Percentiles rank a stretch among this genome's conserved stretches.
Evolutionary conservation across 2,797 vertebrate genomes (phyloP).

Genomic region (Salarias fasciatus): DNA sequence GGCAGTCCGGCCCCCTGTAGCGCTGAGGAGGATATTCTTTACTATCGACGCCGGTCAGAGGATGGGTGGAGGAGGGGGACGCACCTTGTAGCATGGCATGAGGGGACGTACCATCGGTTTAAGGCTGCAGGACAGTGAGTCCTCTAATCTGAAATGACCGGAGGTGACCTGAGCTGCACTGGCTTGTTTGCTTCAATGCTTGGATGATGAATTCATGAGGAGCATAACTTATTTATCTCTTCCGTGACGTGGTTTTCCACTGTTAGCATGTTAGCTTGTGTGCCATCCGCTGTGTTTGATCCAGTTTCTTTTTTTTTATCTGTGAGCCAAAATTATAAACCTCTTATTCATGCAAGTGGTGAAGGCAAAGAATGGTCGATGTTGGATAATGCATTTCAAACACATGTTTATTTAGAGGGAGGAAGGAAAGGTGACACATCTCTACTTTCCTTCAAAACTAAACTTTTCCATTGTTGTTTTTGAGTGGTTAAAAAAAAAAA

Average conservation of each 20-base stretch:
- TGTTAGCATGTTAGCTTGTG: too few relatives aligned
- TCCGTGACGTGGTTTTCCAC: too few relatives aligned
- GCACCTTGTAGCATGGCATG: constrained; percentile 20
- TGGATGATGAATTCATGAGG: too few relatives aligned
- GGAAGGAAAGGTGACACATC: neutral
- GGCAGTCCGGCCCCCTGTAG: too few relatives aligned
- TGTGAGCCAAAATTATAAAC: neutral
- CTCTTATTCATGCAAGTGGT: neutral
- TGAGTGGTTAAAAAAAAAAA: constrained; percentile 13
- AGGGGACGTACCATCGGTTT: constrained; percentile 21
- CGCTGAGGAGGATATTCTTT: too few relatives aligned
- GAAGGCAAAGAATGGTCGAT: neutral
- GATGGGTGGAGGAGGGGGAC: neutral
- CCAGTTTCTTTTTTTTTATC: too few relatives aligned
- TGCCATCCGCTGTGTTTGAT: neutral
- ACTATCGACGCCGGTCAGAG: neutral
- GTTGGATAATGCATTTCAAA: too few relatives aligned
- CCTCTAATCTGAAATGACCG: constrained; percentile 6
- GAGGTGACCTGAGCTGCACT: too few relatives aligned
- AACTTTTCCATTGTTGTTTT: constrained; percentile 8
- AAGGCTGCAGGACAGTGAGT: constrained; percentile 22
- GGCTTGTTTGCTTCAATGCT: too few relatives aligned
- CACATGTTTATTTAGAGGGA: neutral
- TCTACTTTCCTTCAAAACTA: neutral
- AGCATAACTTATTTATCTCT: too few relatives aligned